Evolutionary conservation across 2,888 invertebrate genomes (phyloP).

Genomic region (Drosophila stalkeri): DNA sequence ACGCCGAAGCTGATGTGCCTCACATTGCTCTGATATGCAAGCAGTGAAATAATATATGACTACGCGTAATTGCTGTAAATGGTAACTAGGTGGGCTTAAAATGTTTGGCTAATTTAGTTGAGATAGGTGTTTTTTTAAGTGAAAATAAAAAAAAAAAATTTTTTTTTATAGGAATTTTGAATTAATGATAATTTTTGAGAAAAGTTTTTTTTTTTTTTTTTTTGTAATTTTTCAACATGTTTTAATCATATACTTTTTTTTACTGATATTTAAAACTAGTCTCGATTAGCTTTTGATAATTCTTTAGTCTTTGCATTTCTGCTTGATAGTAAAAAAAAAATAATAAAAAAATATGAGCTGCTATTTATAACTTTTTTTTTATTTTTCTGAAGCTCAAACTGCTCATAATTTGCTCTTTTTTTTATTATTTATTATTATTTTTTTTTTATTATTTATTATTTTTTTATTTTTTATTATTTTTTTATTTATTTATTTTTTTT

Average conservation of each 20-base stretch:
- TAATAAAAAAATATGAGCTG: too few relatives aligned
- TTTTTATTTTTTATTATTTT: too few relatives aligned
- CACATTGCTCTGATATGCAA: slow-evolving; percentile 28
- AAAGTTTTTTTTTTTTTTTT: too few relatives aligned
- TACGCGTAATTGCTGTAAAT: neutral
- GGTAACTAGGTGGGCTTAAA: neutral
- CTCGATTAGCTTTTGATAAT: neutral
- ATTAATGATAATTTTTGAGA: neutral
- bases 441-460: too few relatives aligned
- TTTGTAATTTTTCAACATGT: neutral
- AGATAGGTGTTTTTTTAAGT: neutral
- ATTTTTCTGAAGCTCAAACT: too few relatives aligned
- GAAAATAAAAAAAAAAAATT: too few relatives aligned
- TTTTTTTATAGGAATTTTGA: too few relatives aligned
- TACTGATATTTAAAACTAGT: neutral
- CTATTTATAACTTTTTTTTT: too few relatives aligned
- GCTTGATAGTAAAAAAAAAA: neutral
- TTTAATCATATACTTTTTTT: rapidly evolving
- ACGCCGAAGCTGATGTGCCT: slow-evolving; percentile 36
- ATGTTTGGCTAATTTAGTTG: neutral
- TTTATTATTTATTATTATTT: too few relatives aligned
- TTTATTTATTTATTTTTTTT: too few relatives aligned
- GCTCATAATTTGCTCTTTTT: too few relatives aligned
- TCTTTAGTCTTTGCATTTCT: neutral
- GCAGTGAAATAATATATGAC: neutral